Evolutionary conservation across 2,113 vertebrate species (phyloP).

Genomic region (Trematomus loennbergii): DNA sequence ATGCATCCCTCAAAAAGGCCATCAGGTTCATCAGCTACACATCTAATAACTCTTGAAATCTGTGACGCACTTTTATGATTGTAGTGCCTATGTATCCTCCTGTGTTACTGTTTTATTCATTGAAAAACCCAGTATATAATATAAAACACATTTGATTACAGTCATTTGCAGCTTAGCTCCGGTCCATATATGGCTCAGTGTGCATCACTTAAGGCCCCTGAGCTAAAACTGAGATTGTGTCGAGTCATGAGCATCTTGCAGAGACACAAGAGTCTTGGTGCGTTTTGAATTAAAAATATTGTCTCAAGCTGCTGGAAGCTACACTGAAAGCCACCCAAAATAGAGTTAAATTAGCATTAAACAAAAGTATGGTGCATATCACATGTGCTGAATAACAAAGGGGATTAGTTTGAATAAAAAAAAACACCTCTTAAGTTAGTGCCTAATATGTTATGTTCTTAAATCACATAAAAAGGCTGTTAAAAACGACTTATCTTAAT

Average conservation of each 20-base stretch:
- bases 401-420: no score
- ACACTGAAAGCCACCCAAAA: no score
- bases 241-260: constrained; percentile 45
- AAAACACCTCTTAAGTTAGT: no score
- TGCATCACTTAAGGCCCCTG: neutral
- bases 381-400: no score
- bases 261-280: neutral
- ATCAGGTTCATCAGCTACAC: neutral
- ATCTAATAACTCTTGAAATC: neutral
- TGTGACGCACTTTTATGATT: neutral
- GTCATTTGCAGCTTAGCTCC: neutral
- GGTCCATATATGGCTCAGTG: neutral
- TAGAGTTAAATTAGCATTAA: no score
- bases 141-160: neutral
- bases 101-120: neutral
- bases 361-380: no score
- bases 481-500: no score
- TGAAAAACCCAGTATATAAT: neutral
- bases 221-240: constrained; percentile 29
- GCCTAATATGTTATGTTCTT: no score
- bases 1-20: neutral
- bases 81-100: no score
- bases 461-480: no score
- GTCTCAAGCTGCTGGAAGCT: no score
- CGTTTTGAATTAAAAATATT: no score